Evolutionary conservation across 2,113 vertebrate species (phyloP), one percentile per base, ranked within the genome.

Genomic region (Serinus canaria): DNA sequence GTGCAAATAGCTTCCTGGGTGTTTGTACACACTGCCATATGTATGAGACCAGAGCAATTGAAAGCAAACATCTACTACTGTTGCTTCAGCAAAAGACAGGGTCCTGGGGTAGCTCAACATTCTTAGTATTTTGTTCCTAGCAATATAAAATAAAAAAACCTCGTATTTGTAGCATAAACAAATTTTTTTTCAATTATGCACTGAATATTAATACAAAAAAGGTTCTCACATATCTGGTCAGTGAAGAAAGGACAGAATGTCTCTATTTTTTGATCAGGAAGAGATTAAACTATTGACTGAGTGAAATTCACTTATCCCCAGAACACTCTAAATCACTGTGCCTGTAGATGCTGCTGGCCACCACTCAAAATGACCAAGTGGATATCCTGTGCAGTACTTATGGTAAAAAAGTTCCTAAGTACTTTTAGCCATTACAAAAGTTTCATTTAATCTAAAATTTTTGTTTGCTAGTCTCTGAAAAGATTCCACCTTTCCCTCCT

Each of bases 331-430:
- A 87, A 70, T 31, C 44, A 13, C 22, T 44, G 28, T 25, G 27
- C 24, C 39, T 43, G 18, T 24, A 68, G 44, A 41, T 50, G 49
- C 53, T 55, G 43, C 31, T 66, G 77, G 41, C 39, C 74, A 66
- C 27, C 0, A 12, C 62, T 6, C 4, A 17, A 63, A 59, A 33
- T 6, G 35, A 78, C 14, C 1, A 2, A 9, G 6, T 43, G 47
- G 52, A 37, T 22, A 27, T 41, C 33, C 25, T 72, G 33, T 6
- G 17, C 37, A 35, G 23, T 11, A 49, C 0, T 0, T 13, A 31
- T 2, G 5, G 31, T 27, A 73, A 30, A 69, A 25, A 35, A 35
- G 37, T 24, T 43, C 73, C 43, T 7, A 59, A 64, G 53, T 18
- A 25, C 30, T 37, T 81, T 25, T 4, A 89, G 53, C 7, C 30